phyloP scores from a whole-genome alignment of 2,888 invertebrate genomes.

The Atherix ibis region DNA sequence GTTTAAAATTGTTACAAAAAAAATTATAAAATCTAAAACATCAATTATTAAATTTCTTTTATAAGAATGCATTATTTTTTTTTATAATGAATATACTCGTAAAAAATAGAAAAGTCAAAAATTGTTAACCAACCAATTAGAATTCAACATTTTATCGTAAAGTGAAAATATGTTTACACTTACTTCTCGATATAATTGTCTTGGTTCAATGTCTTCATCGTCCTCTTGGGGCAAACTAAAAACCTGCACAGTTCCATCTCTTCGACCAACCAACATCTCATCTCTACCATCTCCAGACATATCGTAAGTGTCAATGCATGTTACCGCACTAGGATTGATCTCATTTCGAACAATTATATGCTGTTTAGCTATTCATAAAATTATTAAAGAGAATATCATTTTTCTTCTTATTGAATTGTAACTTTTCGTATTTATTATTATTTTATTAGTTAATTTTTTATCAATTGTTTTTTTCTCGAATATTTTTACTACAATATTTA shows the following conservation, averaged over 20 bases:
- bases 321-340: conserved; percentile 33
- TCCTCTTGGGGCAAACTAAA: conserved; percentile 42
- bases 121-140: too few species aligned
- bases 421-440: background rate
- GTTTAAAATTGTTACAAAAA: too few species aligned
- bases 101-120: too few species aligned
- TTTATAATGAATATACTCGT: too few species aligned
- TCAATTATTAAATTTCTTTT: too few species aligned
- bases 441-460: background rate
- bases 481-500: too few species aligned
- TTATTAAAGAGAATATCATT: too few species aligned
- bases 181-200: conserved; percentile 16
- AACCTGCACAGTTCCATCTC: conserved; percentile 68
- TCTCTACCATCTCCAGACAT: conserved; percentile 49
- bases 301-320: conserved; percentile 54
- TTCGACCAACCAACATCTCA: conserved; percentile 60
- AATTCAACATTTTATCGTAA: too few species aligned
- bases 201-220: conserved; percentile 16
- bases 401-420: conserved; percentile 1
- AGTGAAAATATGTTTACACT: too few species aligned
- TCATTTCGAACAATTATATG: conserved; percentile 13
- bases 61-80: too few species aligned
- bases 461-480: too few species aligned
- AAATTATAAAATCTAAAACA: too few species aligned
- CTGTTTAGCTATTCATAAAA: conserved; percentile 15